These are phyloP conservation scores for Ceyx melanurus DNA, from an alignment of 2,113 vertebrate genomes.

Conservation along the genomic window DNA sequence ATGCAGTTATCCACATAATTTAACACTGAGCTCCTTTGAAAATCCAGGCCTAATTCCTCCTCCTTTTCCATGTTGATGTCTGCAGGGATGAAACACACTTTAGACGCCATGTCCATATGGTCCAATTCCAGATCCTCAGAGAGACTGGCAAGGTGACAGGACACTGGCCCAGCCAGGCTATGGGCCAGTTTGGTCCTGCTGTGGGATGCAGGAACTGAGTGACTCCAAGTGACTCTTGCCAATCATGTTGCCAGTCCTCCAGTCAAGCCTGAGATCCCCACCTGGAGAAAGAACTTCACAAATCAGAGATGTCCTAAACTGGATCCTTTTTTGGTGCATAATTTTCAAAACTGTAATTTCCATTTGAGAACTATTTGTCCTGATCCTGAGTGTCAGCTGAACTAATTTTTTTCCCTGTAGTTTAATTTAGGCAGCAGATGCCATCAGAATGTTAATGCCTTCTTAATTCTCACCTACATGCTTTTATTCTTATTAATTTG, in stretches of 20 bases:
- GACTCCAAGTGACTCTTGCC: slow-evolving; percentile 13
- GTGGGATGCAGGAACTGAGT: neutral
- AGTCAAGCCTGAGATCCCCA: slow-evolving; percentile 57
- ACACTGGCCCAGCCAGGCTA: neutral
- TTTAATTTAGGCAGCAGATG: slow-evolving; percentile 74
- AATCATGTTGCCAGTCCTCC: slow-evolving; percentile 20
- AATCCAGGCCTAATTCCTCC: slow-evolving; percentile 17
- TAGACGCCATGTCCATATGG: neutral
- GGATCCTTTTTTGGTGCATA: slow-evolving; percentile 63
- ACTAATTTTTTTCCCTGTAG: slow-evolving; percentile 39
- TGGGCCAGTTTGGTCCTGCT: neutral
- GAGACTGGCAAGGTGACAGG: neutral
- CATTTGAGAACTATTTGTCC: slow-evolving; percentile 70
- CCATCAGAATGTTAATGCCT: slow-evolving; percentile 71
- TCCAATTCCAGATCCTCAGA: neutral
- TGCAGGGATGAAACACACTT: neutral
- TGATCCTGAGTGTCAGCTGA: slow-evolving; percentile 67
- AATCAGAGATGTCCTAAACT: slow-evolving; percentile 70
- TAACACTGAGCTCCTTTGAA: slow-evolving; percentile 14
- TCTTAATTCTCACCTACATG: slow-evolving; percentile 75
- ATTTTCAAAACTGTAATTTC: slow-evolving; percentile 71
- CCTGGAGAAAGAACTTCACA: slow-evolving; percentile 63
- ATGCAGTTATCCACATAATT: slow-evolving; percentile 53
- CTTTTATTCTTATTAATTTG: slow-evolving; percentile 75
- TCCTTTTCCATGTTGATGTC: neutral